A percentile compares a stretch with the other conserved stretches of the same genome.
phyloP scores from a whole-genome alignment of 1,140 invertebrate species.

The Formica selysi region DNA sequence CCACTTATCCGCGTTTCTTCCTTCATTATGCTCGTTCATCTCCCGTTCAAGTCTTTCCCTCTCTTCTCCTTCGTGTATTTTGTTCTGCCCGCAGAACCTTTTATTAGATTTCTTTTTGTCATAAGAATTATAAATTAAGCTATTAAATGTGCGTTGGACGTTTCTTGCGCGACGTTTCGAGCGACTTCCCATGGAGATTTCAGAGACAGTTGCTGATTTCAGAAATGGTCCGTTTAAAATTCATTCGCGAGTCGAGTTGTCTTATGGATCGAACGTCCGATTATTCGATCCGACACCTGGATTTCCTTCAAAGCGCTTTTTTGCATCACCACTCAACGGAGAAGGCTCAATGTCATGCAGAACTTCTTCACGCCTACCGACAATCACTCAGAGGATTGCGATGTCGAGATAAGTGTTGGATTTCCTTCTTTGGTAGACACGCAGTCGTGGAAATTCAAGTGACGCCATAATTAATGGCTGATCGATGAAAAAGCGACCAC shows the following conservation, averaged over 20 bases:
- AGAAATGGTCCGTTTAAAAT: slow-evolving; percentile 53
- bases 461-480: slow-evolving; percentile 76
- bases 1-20: slow-evolving; percentile 60
- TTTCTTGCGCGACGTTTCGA: slow-evolving; percentile 70
- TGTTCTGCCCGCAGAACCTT: slow-evolving; percentile 3
- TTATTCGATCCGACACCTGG: slow-evolving; percentile 69
- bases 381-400: slow-evolving; percentile 62
- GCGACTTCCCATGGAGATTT: slow-evolving; percentile 60
- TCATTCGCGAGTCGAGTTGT: slow-evolving; percentile 41
- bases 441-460: slow-evolving; percentile 75
- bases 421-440: slow-evolving; percentile 71
- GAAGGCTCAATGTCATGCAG: slow-evolving; percentile 33
- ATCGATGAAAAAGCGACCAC: slow-evolving; percentile 52
- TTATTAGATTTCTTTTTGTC: slow-evolving; percentile 58
- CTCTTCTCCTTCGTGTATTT: no score
- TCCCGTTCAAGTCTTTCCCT: neutral
- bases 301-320: slow-evolving; percentile 63
- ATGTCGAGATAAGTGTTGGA: slow-evolving; percentile 66
- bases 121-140: slow-evolving; percentile 84
- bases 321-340: slow-evolving; percentile 5
- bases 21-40: slow-evolving; percentile 22
- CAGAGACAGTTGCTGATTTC: slow-evolving; percentile 62
- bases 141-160: slow-evolving; percentile 80
- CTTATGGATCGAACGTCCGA: slow-evolving; percentile 23
- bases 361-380: slow-evolving; percentile 71